Conservation (phyloP, 2,888 invertebrate genomes). For the Dicycla oo region DNA sequence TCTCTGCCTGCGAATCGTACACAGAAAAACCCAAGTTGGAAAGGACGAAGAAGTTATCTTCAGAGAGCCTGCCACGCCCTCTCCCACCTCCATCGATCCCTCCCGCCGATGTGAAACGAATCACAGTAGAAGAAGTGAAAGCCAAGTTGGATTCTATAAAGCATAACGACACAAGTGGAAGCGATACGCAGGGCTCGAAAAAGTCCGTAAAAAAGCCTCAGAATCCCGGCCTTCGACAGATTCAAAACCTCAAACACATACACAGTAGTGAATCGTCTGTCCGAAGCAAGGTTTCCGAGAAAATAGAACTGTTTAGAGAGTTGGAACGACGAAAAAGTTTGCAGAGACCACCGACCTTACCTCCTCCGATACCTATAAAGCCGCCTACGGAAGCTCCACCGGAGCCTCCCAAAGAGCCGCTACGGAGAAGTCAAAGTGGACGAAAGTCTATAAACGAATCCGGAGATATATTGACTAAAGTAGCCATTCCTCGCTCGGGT, state of each 20-base stretch:
- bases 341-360: slow-evolving; percentile 86
- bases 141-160: slow-evolving; percentile 89
- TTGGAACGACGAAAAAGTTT: slow-evolving; percentile 86
- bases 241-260: slow-evolving; percentile 70
- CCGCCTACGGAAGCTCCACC: slow-evolving; percentile 75
- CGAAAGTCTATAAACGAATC: slow-evolving; percentile 89
- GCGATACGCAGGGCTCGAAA: slow-evolving; percentile 89
- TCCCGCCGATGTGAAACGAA: slow-evolving; percentile 83
- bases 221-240: slow-evolving; percentile 67
- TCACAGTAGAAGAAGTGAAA: slow-evolving; percentile 90
- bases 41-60: slow-evolving; percentile 90
- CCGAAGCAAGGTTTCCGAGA: slow-evolving; percentile 88
- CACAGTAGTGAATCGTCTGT: slow-evolving; percentile 85
- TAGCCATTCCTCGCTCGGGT: slow-evolving; percentile 95
- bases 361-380: slow-evolving; percentile 87
- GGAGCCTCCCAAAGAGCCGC: slow-evolving; percentile 80
- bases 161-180: slow-evolving; percentile 83
- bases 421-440: slow-evolving; percentile 86
- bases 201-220: slow-evolving; percentile 80
- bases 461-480: slow-evolving; percentile 96
- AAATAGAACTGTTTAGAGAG: slow-evolving; percentile 87
- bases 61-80: slow-evolving; percentile 90
- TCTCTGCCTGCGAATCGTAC: slow-evolving; percentile 85
- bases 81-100: slow-evolving; percentile 77
- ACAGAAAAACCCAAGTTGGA: slow-evolving; percentile 87